Conservation (phyloP, 1,140 invertebrate species). For the Hirudo medicinalis region DNA sequence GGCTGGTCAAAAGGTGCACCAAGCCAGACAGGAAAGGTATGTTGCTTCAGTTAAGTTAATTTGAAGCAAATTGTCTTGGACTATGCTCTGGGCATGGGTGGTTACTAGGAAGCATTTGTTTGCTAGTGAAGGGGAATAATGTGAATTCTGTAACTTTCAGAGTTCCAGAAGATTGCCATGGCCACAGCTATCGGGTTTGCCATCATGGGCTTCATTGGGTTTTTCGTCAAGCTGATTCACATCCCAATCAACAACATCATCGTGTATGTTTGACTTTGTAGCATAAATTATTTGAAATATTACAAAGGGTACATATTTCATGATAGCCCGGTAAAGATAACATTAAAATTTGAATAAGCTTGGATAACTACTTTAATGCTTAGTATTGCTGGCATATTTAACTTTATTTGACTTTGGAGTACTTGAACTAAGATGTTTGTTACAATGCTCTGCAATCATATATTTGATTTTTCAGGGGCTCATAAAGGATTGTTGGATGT, state of each 20-base stretch:
- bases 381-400: too few relatives aligned
- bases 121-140: conserved; percentile 25
- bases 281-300: not conserved
- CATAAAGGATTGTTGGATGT: too few relatives aligned
- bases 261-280: conserved; percentile 48
- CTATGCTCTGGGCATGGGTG: not conserved
- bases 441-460: not conserved
- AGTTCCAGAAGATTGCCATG: conserved; percentile 99
- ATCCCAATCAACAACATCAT: conserved; percentile 99
- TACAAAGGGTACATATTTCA: not conserved
- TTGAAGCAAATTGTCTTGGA: not conserved
- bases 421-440: too few relatives aligned
- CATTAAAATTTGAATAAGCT: not conserved
- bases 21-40: conserved; percentile 97
- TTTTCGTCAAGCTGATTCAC: conserved; percentile 98
- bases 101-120: not conserved
- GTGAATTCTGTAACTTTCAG: conserved; percentile 46
- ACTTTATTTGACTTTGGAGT: too few relatives aligned
- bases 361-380: too few relatives aligned
- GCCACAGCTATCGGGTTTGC: conserved; percentile 98
- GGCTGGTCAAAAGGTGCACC: conserved; percentile 95
- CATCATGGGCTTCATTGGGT: conserved; percentile 99
- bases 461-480: not conserved
- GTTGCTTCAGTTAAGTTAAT: conserved; percentile 13
- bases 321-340: not conserved